Conservation (phyloP, 2,888 invertebrate genomes). For the Synergus umbraculus region DNA sequence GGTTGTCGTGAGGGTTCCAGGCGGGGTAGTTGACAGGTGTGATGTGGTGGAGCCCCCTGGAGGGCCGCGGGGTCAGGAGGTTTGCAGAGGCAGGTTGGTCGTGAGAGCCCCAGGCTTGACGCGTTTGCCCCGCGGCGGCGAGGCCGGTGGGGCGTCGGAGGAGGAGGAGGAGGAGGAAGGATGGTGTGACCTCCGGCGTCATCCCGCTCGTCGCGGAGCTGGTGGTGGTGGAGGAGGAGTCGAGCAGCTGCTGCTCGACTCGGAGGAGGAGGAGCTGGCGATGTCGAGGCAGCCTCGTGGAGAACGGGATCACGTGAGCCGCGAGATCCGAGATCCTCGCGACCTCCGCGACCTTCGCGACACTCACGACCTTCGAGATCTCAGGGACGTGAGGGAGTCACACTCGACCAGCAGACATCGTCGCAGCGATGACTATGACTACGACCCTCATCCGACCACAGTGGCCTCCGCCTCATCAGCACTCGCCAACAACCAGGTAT, state of each 20-base stretch:
- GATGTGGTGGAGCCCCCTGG: slow-evolving; percentile 75
- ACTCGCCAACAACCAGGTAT: slow-evolving; percentile 71
- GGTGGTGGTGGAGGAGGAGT: slow-evolving; percentile 60
- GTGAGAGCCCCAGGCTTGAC: slow-evolving; percentile 73
- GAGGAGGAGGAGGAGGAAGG: slow-evolving; percentile 71
- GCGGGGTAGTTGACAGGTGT: slow-evolving; percentile 69
- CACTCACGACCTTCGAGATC: slow-evolving; percentile 54
- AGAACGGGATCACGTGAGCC: slow-evolving; percentile 68
- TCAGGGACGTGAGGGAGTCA: slow-evolving; percentile 60
- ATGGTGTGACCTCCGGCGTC: slow-evolving; percentile 75
- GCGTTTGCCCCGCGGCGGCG: slow-evolving; percentile 77
- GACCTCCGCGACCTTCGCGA: slow-evolving; percentile 65
- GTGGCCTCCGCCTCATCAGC: slow-evolving; percentile 63
- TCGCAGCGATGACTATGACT: slow-evolving; percentile 65
- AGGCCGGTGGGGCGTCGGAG: slow-evolving; percentile 78
- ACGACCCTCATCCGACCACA: slow-evolving; percentile 63
- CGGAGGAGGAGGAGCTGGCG: slow-evolving; percentile 74
- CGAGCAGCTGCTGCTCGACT: slow-evolving; percentile 77
- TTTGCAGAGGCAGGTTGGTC: slow-evolving; percentile 65
- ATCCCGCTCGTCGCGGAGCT: slow-evolving; percentile 69
- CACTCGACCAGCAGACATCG: slow-evolving; percentile 61
- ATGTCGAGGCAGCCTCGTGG: slow-evolving; percentile 72
- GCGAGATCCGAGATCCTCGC: slow-evolving; percentile 59
- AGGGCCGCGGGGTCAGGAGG: slow-evolving; percentile 67
- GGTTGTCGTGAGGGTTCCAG: slow-evolving; percentile 67